phyloP scores from a whole-genome alignment of 2,888 invertebrate genomes.

The Cyclophora punctaria region DNA sequence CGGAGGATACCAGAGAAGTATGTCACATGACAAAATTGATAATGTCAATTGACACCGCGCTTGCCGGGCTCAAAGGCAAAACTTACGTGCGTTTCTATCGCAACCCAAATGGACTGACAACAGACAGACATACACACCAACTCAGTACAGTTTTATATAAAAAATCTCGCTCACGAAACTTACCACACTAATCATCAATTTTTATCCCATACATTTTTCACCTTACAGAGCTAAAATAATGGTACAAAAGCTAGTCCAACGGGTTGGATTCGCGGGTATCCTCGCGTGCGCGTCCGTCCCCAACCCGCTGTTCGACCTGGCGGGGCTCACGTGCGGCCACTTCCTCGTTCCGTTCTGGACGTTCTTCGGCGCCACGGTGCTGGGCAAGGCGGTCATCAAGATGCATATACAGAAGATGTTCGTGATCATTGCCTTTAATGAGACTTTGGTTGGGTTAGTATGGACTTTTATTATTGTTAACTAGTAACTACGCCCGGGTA shows the following conservation, averaged over 20 bases:
- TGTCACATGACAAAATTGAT: too few species aligned
- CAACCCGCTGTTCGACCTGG: slow-evolving; percentile 99
- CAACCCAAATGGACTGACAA: too few species aligned
- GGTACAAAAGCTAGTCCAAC: slow-evolving; percentile 92
- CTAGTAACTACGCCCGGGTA: too few species aligned
- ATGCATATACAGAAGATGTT: slow-evolving; percentile 99
- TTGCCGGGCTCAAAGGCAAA: too few species aligned
- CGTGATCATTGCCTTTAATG: slow-evolving; percentile 97
- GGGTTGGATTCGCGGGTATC: slow-evolving; percentile 96
- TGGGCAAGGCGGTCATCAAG: slow-evolving; percentile 97
- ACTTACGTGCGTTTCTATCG: too few species aligned
- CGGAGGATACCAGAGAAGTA: too few species aligned
- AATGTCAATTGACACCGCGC: too few species aligned
- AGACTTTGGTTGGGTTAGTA: slow-evolving; percentile 88
- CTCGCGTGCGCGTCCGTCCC: slow-evolving; percentile 97
- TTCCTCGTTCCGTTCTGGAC: slow-evolving; percentile 99
- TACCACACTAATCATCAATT: not conserved
- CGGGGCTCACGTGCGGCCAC: slow-evolving; percentile 98
- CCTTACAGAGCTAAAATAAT: slow-evolving; percentile 82
- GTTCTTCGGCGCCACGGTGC: slow-evolving; percentile 98
- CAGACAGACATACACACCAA: too few species aligned
- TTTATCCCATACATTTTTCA: not conserved
- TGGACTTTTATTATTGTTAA: too few species aligned
- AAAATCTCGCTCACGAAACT: too few species aligned
- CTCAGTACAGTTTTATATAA: too few species aligned